Percentiles rank a stretch among this genome's conserved stretches.
phyloP scores from a whole-genome alignment of 2,797 vertebrate genomes.

The Cirrhinus mrigala region DNA sequence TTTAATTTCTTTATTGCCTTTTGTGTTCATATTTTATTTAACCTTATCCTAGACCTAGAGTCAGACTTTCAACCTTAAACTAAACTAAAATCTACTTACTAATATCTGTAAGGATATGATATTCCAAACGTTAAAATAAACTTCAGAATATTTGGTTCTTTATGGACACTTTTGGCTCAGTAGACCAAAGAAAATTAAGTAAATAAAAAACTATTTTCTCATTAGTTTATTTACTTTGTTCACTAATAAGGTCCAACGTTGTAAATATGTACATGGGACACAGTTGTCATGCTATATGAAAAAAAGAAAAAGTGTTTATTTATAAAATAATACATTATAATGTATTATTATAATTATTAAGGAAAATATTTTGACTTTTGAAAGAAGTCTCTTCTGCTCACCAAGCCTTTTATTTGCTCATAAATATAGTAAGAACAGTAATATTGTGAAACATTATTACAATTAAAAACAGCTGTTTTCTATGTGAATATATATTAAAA shows the following conservation, averaged over 20 bases:
- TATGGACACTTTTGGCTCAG: neutral
- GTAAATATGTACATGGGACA: neutral
- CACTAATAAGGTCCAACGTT: neutral
- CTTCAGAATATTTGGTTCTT: neutral
- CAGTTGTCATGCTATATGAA: too few species aligned
- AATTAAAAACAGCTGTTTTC: neutral
- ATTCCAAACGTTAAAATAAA: neutral
- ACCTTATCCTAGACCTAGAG: too few species aligned
- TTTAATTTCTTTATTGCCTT: too few species aligned
- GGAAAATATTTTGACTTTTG: neutral
- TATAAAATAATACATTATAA: too few species aligned
- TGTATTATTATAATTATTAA: neutral
- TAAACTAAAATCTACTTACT: neutral
- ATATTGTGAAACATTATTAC: neutral
- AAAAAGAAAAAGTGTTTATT: too few species aligned
- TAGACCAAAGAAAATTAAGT: neutral
- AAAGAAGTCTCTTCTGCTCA: neutral
- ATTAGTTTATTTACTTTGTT: neutral
- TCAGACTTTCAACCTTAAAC: too few species aligned
- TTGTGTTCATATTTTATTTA: too few species aligned
- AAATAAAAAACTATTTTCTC: too few species aligned
- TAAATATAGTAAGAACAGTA: neutral
- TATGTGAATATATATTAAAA: neutral
- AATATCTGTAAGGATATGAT: neutral
- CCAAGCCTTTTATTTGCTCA: neutral